Conservation (phyloP, 2,888 invertebrate species). For the Campopleginae sp. region DNA sequence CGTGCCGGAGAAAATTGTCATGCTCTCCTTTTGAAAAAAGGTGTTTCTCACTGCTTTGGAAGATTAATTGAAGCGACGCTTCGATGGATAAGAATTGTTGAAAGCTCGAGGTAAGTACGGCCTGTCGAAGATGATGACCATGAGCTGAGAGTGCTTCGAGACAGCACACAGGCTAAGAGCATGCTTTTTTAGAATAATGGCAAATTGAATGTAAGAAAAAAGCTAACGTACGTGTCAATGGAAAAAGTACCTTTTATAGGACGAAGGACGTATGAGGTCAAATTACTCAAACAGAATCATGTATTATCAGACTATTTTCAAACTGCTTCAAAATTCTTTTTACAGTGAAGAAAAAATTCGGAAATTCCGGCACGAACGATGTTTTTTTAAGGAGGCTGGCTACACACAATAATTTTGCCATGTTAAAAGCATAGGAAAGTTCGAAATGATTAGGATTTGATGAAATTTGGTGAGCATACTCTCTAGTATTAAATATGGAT, state of each 20-base stretch:
- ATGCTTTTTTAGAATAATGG: neutral
- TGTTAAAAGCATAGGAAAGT: too few species aligned
- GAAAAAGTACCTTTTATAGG: neutral
- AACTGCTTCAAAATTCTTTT: too few species aligned
- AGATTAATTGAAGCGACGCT: slow-evolving; percentile 59
- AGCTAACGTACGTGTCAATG: neutral
- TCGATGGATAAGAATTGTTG: slow-evolving; percentile 39
- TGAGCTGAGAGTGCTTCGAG: slow-evolving; percentile 28
- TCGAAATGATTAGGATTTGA: too few species aligned
- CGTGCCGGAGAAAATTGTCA: slow-evolving; percentile 13
- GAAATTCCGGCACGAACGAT: too few species aligned
- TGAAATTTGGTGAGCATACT: too few species aligned
- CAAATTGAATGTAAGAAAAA: slow-evolving; percentile 16
- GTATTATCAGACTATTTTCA: neutral
- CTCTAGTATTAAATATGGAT: too few species aligned
- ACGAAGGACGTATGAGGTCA: neutral
- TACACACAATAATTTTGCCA: too few species aligned
- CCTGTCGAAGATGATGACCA: slow-evolving; percentile 19
- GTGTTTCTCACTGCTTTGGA: slow-evolving; percentile 47
- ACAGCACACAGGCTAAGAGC: neutral
- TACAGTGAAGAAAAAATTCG: too few species aligned
- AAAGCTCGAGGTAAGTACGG: slow-evolving; percentile 13
- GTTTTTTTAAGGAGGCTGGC: too few species aligned
- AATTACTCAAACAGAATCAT: neutral
- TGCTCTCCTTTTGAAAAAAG: slow-evolving; percentile 31